phyloP scores from a whole-genome alignment of 2,888 invertebrate genomes.

The Chrysolina haemoptera region DNA sequence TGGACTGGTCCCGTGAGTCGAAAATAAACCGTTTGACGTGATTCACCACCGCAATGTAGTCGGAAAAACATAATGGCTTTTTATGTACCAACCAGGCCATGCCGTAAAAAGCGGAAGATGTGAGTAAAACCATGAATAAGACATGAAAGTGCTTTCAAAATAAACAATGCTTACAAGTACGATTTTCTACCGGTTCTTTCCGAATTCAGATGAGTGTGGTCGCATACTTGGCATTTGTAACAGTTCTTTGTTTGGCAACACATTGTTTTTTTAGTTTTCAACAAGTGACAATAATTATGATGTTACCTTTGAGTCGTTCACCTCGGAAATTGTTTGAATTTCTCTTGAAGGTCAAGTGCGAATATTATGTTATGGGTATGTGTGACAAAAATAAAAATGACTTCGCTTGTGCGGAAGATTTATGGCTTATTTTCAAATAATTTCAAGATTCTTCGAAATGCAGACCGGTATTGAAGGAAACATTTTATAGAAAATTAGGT shows the following conservation, averaged over 20 bases:
- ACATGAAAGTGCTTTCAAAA: constrained; percentile 13
- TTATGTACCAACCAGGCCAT: constrained; percentile 17
- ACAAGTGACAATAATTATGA: background rate
- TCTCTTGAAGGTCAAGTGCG: constrained; percentile 6
- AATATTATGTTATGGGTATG: background rate
- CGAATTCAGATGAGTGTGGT: background rate
- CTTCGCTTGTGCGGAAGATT: background rate
- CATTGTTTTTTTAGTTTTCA: background rate
- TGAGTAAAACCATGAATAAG: constrained; percentile 15
- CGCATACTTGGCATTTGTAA: background rate
- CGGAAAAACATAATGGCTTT: constrained; percentile 21
- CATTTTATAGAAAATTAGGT: background rate
- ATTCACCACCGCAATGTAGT: constrained; percentile 13
- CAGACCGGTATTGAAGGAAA: background rate
- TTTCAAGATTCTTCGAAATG: background rate
- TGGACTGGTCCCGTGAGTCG: constrained; percentile 25
- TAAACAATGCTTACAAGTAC: background rate
- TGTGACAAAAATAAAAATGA: constrained; percentile 14
- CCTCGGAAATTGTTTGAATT: background rate
- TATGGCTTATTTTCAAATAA: background rate
- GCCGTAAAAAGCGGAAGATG: constrained; percentile 12
- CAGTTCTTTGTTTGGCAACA: constrained; percentile 1
- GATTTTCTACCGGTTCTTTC: background rate
- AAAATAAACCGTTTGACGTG: constrained; percentile 28
- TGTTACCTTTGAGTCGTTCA: background rate